These are phyloP conservation scores for Himalopsyche kuldschensis DNA, from an alignment of 2,888 invertebrate species.

Conservation along the genomic window DNA sequence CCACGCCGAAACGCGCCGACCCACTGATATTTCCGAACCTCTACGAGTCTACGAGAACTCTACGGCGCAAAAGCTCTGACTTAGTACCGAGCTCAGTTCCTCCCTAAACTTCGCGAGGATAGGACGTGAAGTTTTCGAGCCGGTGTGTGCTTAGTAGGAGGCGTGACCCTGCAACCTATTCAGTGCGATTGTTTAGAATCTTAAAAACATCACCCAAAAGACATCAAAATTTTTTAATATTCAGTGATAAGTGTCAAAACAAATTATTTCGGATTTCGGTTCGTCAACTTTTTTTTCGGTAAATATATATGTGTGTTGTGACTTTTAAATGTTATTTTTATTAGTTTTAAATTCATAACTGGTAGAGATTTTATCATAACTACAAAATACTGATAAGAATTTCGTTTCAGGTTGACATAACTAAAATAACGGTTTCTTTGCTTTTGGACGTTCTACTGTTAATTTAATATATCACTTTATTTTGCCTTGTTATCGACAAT, in stretches of 20 bases:
- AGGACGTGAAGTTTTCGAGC: not conserved
- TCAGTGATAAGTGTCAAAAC: not conserved
- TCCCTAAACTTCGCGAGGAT: not conserved
- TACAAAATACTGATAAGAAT: not conserved
- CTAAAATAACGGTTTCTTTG: not conserved
- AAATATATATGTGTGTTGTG: not conserved
- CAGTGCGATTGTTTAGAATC: not conserved
- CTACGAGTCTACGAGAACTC: not conserved
- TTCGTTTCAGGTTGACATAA: not conserved
- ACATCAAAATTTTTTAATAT: not conserved
- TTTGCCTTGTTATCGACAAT: not conserved
- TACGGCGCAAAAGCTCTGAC: not conserved
- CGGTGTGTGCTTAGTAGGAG: not conserved
- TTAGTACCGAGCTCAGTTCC: constrained; percentile 3
- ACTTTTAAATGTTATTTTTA: not conserved
- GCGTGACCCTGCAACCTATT: not conserved
- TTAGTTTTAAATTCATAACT: not conserved
- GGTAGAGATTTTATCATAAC: not conserved
- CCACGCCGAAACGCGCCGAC: not conserved
- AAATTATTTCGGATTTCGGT: not conserved
- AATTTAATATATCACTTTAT: not conserved
- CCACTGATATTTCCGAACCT: not conserved
- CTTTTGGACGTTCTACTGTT: not conserved
- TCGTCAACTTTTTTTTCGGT: not conserved
- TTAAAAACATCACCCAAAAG: not conserved